Conservation (phyloP, 2,113 vertebrate genomes). For the Mugil cephalus region DNA sequence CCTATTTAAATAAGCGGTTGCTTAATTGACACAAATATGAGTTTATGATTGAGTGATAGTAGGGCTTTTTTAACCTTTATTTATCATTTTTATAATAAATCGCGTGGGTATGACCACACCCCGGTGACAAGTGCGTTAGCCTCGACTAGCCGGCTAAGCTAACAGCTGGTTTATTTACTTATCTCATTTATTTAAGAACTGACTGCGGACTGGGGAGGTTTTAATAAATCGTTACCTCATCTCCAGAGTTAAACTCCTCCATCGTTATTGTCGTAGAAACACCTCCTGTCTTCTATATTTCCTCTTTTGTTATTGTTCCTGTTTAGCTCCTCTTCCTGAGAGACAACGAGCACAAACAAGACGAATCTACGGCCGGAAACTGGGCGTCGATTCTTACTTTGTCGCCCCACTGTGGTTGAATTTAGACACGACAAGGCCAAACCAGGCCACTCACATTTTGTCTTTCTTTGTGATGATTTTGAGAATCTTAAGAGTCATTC, state of each 20-base stretch:
- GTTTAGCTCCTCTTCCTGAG: neutral
- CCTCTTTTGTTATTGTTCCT: slow-evolving; percentile 26
- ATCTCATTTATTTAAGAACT: no score
- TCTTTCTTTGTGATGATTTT: no score
- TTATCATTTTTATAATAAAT: no score
- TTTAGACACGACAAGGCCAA: neutral
- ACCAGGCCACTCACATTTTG: no score
- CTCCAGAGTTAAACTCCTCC: slow-evolving; percentile 82
- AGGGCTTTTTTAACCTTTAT: no score
- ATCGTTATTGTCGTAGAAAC: slow-evolving; percentile 46
- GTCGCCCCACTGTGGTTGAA: slow-evolving; percentile 33
- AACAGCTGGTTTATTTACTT: no score
- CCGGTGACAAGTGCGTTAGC: neutral
- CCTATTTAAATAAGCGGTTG: neutral
- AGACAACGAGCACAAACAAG: slow-evolving; percentile 28
- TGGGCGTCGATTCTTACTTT: neutral
- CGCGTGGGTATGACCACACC: slow-evolving; percentile 37
- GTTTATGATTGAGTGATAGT: no score
- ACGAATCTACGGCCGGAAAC: neutral
- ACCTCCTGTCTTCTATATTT: neutral
- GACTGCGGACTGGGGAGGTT: neutral
- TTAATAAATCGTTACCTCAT: slow-evolving; percentile 70
- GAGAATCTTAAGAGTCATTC: no score
- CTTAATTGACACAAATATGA: no score
- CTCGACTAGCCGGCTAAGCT: no score